Conservation (phyloP, 2,888 invertebrate genomes). For the Nymphalis urticae region DNA sequence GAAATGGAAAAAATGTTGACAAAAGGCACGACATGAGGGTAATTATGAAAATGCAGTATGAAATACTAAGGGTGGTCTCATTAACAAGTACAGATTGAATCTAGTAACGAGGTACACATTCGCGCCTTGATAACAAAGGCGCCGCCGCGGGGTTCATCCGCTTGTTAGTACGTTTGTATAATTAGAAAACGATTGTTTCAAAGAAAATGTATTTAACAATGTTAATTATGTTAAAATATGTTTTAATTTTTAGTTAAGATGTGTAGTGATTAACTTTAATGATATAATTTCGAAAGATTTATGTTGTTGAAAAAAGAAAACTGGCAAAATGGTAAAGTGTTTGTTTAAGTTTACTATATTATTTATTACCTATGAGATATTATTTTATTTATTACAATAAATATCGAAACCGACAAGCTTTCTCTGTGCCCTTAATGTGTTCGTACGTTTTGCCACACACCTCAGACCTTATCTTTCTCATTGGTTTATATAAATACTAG, state of each 20-base stretch:
- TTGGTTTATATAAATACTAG: too few relatives aligned
- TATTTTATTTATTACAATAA: too few relatives aligned
- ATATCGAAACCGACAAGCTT: too few relatives aligned
- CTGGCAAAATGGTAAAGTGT: too few relatives aligned
- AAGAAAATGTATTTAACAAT: slow-evolving; percentile 36
- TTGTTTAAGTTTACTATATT: too few relatives aligned
- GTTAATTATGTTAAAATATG: slow-evolving; percentile 16
- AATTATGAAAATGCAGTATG: slow-evolving; percentile 17
- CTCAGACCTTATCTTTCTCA: too few relatives aligned
- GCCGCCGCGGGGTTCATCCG: slow-evolving; percentile 50
- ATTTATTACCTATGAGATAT: too few relatives aligned
- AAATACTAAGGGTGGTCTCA: slow-evolving; percentile 32
- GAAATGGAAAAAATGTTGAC: slow-evolving; percentile 26
- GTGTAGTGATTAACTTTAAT: too few relatives aligned
- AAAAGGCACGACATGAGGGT: slow-evolving; percentile 22
- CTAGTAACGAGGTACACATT: slow-evolving; percentile 43
- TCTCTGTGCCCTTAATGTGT: too few relatives aligned
- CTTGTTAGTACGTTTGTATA: slow-evolving; percentile 51
- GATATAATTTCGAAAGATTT: too few relatives aligned
- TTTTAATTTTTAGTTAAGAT: background rate
- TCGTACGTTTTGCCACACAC: too few relatives aligned
- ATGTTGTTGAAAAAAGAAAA: too few relatives aligned
- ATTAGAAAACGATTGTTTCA: slow-evolving; percentile 44
- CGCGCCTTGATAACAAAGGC: slow-evolving; percentile 54
- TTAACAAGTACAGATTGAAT: slow-evolving; percentile 36